A percentile compares a stretch with the other conserved stretches of the same genome.
Conservation (phyloP, 2,113 vertebrate species). For the Festucalex cinctus region DNA sequence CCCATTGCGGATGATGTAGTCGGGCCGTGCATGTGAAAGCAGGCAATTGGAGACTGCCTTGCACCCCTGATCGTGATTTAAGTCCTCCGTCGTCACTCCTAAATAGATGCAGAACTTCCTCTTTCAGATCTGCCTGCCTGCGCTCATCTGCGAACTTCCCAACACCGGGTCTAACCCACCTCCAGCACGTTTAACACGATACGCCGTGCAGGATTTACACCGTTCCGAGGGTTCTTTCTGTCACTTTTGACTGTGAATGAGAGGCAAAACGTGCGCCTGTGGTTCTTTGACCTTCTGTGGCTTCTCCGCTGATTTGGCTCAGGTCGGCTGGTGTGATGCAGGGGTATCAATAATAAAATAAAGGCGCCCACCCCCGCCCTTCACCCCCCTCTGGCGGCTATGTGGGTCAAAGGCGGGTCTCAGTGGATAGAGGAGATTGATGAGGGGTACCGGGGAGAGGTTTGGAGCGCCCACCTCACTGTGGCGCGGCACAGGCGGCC, state of each 20-base stretch:
- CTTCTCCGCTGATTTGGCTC: conserved; percentile 59
- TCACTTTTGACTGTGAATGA: conserved; percentile 47
- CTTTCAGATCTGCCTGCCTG: too few relatives aligned
- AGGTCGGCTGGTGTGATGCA: conserved; percentile 67
- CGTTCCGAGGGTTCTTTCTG: conserved; percentile 8
- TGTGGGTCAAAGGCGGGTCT: conserved; percentile 76
- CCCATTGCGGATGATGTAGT: too few relatives aligned
- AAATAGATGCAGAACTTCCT: too few relatives aligned
- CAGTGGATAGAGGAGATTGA: conserved; percentile 73
- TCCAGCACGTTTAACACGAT: too few relatives aligned
- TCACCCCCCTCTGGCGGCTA: conserved; percentile 58
- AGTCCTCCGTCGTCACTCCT: too few relatives aligned
- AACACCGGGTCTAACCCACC: too few relatives aligned
- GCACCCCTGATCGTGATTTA: too few relatives aligned
- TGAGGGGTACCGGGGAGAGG: conserved; percentile 73
- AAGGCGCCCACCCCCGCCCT: conserved; percentile 49
- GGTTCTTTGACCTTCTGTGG: conserved; percentile 67
- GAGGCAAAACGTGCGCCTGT: conserved; percentile 60
- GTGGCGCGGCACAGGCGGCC: conserved; percentile 44
- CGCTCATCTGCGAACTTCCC: too few relatives aligned
- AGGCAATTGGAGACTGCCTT: too few relatives aligned
- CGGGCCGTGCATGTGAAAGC: too few relatives aligned
- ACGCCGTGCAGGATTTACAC: too few relatives aligned
- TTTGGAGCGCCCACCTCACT: conserved; percentile 55
- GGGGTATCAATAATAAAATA: conserved; percentile 76